These are phyloP conservation scores for Caenorhabditis wallacei DNA, from an alignment of 2,888 invertebrate genomes.

Conservation along the genomic window DNA sequence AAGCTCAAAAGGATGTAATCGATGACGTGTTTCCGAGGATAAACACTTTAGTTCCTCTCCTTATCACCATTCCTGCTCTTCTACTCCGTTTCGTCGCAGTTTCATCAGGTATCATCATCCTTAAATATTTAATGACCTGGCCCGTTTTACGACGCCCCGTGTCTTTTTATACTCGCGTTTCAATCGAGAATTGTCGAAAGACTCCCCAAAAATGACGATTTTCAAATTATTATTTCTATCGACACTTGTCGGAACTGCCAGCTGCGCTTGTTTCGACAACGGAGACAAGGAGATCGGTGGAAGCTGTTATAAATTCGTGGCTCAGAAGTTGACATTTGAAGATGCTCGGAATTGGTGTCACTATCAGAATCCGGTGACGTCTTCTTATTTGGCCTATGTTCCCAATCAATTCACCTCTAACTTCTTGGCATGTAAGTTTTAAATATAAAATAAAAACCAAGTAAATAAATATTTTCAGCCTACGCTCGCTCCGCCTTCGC, in stretches of 20 bases:
- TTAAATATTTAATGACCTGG: not conserved
- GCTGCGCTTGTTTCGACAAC: slow-evolving; percentile 45
- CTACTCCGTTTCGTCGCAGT: not conserved
- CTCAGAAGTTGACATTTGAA: slow-evolving; percentile 27
- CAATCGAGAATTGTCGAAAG: not conserved
- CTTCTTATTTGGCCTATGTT: slow-evolving; percentile 28
- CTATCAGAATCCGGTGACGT: slow-evolving; percentile 47
- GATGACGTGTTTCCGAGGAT: not conserved
- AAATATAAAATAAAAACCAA: not conserved
- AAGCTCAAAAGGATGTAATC: not conserved
- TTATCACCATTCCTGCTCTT: slow-evolving; percentile 3
- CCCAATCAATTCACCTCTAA: slow-evolving; percentile 31
- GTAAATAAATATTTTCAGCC: slow-evolving; percentile 20
- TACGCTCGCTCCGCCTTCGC: slow-evolving; percentile 41
- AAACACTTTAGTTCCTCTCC: not conserved
- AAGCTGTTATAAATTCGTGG: slow-evolving; percentile 30
- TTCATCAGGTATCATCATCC: not conserved
- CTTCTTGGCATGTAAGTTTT: slow-evolving; percentile 51
- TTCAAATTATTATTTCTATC: slow-evolving; percentile 5
- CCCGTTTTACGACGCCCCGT: slow-evolving; percentile 7
- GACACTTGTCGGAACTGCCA: slow-evolving; percentile 25
- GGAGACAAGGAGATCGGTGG: slow-evolving; percentile 56
- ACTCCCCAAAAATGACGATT: not conserved
- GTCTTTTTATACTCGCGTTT: not conserved
- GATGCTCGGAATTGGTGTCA: slow-evolving; percentile 52